Base-by-base conservation (phyloP, 1,140 invertebrate genomes). In the Amyelois transitella region DNA sequence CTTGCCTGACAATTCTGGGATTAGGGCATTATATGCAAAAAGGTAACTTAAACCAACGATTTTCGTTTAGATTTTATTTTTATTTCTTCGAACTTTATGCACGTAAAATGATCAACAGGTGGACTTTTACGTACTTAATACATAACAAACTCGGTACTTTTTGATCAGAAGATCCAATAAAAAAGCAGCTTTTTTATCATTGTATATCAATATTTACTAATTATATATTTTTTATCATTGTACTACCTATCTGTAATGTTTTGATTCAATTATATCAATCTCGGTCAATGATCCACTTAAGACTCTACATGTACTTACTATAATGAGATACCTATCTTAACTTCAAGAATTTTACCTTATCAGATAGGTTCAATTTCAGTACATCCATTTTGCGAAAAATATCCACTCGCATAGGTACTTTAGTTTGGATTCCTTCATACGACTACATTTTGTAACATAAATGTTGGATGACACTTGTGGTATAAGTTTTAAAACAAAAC, bases 231-330 rank as follows among this genome's bases (percentile, higher is more conserved):
- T 28, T 1, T 28, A 28, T 8, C 7, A 28, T 28, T 10, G 7
- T 28, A 28, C 7, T n/a, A n/a, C n/a, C n/a, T 28, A 28, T 28
- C 25, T 28, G 25, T 28, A 8, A 2, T 12, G 7, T 28, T 12
- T 6, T 28, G 2, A 28, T 28, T n/a, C n/a, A 28, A 28, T 28
- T 28, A 10, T 28, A 28, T 28, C 25, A 28, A 28, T 28, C 10
- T 50, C 21, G 48, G 48, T 50, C 48, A 50, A 50, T 28, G 43
- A 50, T 8, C 22, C 24, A 14, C 25, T 28, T 24, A 51, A 24
- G 22, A 7, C 3, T n/a, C n/a, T n/a, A n/a, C n/a, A n/a, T n/a
- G n/a, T n/a, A n/a, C n/a, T n/a, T n/a, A n/a, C n/a, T 28, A 8
- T 10, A 28, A 28, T 28, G 1, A 4, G 12, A 28, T 6, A 28